Evolutionary conservation across 2,888 invertebrate species (phyloP).

Genomic region (Elmis aenea): DNA sequence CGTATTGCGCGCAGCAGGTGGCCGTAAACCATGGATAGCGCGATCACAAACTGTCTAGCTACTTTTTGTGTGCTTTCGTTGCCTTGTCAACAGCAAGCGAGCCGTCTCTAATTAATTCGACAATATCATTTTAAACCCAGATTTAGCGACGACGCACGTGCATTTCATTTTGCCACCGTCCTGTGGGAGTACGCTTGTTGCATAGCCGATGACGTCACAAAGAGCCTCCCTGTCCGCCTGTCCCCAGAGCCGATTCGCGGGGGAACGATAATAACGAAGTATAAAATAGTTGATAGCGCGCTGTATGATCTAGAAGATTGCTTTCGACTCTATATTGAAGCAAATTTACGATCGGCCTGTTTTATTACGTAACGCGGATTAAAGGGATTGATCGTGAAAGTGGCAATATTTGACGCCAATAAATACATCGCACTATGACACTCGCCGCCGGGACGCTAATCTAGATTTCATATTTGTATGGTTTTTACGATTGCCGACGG

Average conservation of each 20-base stretch:
- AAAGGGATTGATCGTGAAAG: slow-evolving; percentile 9
- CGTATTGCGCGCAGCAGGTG: no score
- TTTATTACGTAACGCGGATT: slow-evolving; percentile 18
- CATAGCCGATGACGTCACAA: slow-evolving; percentile 16
- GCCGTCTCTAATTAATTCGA: slow-evolving; percentile 23
- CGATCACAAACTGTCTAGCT: slow-evolving; percentile 5
- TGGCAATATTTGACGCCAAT: slow-evolving; percentile 18
- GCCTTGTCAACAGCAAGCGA: slow-evolving; percentile 11
- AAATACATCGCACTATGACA: slow-evolving; percentile 16
- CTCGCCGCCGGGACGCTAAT: no score
- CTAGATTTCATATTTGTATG: no score
- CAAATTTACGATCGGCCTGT: slow-evolving; percentile 21
- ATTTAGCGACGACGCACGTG: slow-evolving; percentile 22
- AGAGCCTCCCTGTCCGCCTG: slow-evolving; percentile 9
- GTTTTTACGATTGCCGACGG: no score
- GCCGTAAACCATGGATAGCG: no score
- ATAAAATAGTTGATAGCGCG: slow-evolving; percentile 39
- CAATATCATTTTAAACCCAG: slow-evolving; percentile 23
- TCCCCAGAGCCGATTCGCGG: slow-evolving; percentile 14
- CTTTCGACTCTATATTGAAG: slow-evolving; percentile 26
- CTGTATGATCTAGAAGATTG: slow-evolving; percentile 37
- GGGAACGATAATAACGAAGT: slow-evolving; percentile 36
- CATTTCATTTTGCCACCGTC: slow-evolving; percentile 14
- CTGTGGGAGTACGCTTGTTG: slow-evolving; percentile 20
- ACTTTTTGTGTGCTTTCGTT: slow-evolving; percentile 9